Evolutionary conservation across 2,113 vertebrate species (phyloP).

Genomic region (Mus spicilegus): DNA sequence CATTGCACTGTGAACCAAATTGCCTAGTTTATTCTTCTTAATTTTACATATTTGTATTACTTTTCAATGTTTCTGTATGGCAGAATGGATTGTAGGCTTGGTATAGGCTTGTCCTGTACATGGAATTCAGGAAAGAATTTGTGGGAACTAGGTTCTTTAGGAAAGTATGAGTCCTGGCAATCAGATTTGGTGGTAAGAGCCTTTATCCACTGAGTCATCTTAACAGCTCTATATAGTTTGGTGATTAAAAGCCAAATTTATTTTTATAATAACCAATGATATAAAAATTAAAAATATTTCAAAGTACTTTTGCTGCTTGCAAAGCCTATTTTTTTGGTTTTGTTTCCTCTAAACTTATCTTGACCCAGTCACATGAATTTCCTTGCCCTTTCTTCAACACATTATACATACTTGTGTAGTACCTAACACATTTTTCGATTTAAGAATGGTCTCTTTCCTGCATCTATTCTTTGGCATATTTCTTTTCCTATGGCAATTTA

Average conservation of each 20-base stretch:
- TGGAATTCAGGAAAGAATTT: neutral
- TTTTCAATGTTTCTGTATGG: neutral
- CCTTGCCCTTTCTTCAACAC: constrained; percentile 7
- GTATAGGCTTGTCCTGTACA: neutral
- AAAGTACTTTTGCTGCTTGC: neutral
- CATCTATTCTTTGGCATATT: neutral
- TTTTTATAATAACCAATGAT: constrained; percentile 16
- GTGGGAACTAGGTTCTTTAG: neutral
- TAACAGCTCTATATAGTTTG: neutral
- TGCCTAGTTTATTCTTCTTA: neutral
- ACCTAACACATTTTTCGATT: neutral
- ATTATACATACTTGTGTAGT: neutral
- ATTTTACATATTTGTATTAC: neutral
- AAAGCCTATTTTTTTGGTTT: neutral
- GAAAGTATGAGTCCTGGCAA: neutral
- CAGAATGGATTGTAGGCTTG: neutral
- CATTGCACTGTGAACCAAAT: no score
- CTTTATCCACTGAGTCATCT: neutral
- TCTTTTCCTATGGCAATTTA: constrained; percentile 2
- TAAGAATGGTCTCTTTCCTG: neutral
- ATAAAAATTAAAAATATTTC: neutral
- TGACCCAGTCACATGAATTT: neutral
- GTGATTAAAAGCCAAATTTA: constrained; percentile 29
- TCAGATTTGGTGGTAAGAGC: neutral
- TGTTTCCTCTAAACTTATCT: neutral